These are phyloP conservation scores for Pangasius mekongensis DNA, from an alignment of 2,797 vertebrate genomes.

Conservation along the genomic window DNA sequence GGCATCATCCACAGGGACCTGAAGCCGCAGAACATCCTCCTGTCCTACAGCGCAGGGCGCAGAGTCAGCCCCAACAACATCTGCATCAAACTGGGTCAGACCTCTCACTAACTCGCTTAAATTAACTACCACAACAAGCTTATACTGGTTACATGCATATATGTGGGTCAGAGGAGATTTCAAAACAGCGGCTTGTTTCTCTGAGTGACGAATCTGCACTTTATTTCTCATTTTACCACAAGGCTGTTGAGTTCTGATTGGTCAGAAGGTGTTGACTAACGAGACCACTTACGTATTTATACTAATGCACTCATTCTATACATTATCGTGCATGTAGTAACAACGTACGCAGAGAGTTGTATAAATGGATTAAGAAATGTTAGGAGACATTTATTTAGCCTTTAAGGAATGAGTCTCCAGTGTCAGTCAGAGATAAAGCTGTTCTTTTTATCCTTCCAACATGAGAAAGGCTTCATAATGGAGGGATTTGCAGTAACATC, in stretches of 20 bases:
- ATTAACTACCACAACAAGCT: not conserved
- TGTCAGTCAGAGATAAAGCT: not conserved
- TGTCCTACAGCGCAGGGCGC: conserved; percentile 84
- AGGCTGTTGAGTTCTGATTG: not conserved
- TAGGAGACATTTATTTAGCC: not conserved
- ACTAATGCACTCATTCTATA: not conserved
- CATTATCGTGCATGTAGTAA: not conserved
- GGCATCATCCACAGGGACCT: conserved; percentile 95
- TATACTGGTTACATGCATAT: not conserved
- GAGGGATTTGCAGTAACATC: too few species aligned
- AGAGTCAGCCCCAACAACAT: conserved; percentile 86
- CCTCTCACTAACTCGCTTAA: not conserved
- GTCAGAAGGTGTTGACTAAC: not conserved
- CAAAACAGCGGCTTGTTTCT: not conserved
- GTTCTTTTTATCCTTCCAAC: not conserved
- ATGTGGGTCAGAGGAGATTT: not conserved
- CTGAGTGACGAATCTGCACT: not conserved
- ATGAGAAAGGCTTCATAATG: not conserved
- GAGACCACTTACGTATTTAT: not conserved
- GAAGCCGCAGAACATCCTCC: conserved; percentile 96
- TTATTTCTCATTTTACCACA: not conserved
- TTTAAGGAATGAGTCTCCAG: not conserved
- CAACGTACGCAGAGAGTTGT: too few species aligned
- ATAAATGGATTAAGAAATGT: not conserved
- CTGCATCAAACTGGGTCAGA: conserved; percentile 91